Evolutionary conservation across 2,888 invertebrate species (phyloP).

Genomic region (Anoplius nigerrimus): DNA sequence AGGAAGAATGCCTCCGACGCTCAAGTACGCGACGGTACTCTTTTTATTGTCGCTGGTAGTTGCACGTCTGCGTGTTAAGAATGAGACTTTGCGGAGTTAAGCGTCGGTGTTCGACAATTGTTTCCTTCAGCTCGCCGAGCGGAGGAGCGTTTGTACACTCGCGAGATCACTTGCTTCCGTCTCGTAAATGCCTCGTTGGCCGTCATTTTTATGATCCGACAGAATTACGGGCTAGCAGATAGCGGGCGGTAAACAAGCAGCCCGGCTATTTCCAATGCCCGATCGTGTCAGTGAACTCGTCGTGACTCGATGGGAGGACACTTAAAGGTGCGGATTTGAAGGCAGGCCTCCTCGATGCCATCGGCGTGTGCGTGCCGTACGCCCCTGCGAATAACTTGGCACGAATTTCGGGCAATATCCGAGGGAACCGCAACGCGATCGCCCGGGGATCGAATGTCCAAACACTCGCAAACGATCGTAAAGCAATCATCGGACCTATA

Average conservation of each 20-base stretch:
- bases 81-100: too few species aligned
- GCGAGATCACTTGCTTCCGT: conserved; percentile 9
- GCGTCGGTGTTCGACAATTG: too few species aligned
- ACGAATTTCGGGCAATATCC: conserved; percentile 44
- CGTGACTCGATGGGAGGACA: conserved; percentile 5
- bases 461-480: conserved; percentile 40
- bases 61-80: too few species aligned
- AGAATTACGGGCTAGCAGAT: background rate
- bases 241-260: conserved; percentile 21
- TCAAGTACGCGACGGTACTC: background rate
- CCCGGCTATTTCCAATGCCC: conserved; percentile 27
- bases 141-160: background rate
- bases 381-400: conserved; percentile 55
- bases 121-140: background rate
- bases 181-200: background rate
- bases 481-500: conserved; percentile 26
- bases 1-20: background rate
- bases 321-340: conserved; percentile 6
- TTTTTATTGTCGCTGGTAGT: too few species aligned
- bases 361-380: background rate
- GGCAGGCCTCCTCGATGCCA: background rate
- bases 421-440: conserved; percentile 6
- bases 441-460: conserved; percentile 35
- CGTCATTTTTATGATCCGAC: too few species aligned
- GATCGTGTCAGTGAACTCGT: conserved; percentile 40